Conservation (phyloP, 2,797 vertebrate species). For the Myiothlypis chrysogaster region DNA sequence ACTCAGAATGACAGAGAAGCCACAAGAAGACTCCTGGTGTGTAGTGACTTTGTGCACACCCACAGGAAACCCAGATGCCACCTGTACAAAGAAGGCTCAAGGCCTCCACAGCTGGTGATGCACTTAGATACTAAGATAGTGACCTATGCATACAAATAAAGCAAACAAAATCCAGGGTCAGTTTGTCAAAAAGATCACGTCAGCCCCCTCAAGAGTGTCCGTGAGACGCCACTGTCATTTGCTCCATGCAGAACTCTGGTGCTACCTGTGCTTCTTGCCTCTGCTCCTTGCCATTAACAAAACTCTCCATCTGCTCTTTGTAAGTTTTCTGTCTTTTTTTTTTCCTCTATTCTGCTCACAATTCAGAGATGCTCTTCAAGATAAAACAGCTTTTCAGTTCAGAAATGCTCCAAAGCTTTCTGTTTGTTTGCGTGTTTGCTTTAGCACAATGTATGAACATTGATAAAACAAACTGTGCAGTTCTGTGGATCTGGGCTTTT, state of each 20-base stretch:
- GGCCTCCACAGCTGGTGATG: not conserved
- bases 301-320: not conserved
- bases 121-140: not conserved
- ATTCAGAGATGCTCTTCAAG: constrained; percentile 43
- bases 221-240: not conserved
- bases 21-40: not conserved
- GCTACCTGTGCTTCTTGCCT: not conserved
- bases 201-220: not conserved
- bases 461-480: constrained; percentile 58
- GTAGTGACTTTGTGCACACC: not conserved
- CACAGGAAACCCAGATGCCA: not conserved
- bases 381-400: constrained; percentile 50
- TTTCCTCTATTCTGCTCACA: not conserved
- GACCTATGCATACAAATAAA: not conserved
- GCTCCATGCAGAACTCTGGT: not conserved
- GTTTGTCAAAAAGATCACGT: not conserved
- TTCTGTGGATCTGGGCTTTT: not conserved
- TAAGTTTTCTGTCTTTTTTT: constrained; percentile 1
- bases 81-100: not conserved
- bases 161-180: not conserved
- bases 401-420: constrained; percentile 32
- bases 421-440: constrained; percentile 32
- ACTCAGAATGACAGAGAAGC: not conserved
- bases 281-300: not conserved
- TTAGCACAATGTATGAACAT: constrained; percentile 52